Percentiles rank a stretch among this genome's conserved stretches.
phyloP scores from a whole-genome alignment of 2,888 invertebrate genomes.

The Pseudanteris insignis region DNA sequence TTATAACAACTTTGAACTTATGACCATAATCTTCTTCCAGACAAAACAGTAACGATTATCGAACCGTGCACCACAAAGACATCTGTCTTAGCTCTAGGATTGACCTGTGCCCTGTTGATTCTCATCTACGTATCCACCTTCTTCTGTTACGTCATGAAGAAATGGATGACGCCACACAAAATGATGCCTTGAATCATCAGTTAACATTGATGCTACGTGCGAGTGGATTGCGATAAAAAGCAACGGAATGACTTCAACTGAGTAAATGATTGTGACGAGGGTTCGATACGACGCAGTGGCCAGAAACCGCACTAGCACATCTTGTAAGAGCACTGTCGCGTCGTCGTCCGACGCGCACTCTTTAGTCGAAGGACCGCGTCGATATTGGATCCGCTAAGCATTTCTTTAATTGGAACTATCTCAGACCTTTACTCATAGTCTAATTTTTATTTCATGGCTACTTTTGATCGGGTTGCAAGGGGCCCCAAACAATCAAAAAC shows the following conservation, averaged over 20 bases:
- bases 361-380: constrained; percentile 29
- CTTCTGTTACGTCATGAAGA: constrained; percentile 93
- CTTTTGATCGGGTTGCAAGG: constrained; percentile 66
- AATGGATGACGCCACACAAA: constrained; percentile 87
- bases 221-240: constrained; percentile 30
- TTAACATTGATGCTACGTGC: constrained; percentile 10
- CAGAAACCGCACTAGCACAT: constrained; percentile 38
- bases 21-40: no score
- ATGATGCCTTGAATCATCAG: constrained; percentile 72
- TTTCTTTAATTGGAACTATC: constrained; percentile 31
- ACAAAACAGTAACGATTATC: constrained; percentile 89
- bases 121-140: constrained; percentile 90
- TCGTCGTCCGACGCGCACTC: constrained; percentile 16
- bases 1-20: no score
- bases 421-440: constrained; percentile 50
- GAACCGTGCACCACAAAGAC: constrained; percentile 93
- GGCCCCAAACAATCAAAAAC: constrained; percentile 27
- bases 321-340: constrained; percentile 36
- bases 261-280: constrained; percentile 22
- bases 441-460: constrained; percentile 57
- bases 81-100: constrained; percentile 88
- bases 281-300: constrained; percentile 39
- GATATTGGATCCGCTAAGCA: constrained; percentile 31
- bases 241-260: constrained; percentile 15
- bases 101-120: constrained; percentile 88